Evolutionary conservation across 2,113 vertebrate species (phyloP), one percentile per base, ranked within the genome.

Genomic region (Pedetes capensis): DNA sequence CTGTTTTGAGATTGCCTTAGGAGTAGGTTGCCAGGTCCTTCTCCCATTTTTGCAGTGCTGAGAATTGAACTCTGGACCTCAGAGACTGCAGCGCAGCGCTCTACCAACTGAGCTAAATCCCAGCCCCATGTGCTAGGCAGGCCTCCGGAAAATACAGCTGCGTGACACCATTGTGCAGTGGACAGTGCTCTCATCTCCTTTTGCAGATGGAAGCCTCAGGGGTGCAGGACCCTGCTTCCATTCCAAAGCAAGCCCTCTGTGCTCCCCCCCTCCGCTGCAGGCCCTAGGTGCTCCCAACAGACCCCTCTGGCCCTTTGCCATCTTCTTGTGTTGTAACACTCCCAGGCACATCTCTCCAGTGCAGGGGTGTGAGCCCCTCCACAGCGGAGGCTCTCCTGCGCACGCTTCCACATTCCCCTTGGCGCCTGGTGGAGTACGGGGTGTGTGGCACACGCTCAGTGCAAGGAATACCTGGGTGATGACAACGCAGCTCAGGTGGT

Each of bases 351-450:
- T 27, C 18, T 27, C 27, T 11, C 20, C 8, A 7, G 47, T 0
- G 0, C 34, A 5, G 11, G 3, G 39, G 47, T 11, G 25, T 13
- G 34, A 55, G 59, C 17, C 27, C 2, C 6, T 0, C 5, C 32
- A 68, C 42, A 32, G 61, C 1, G 34, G 22, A 10, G 23, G 2
- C 34, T 57, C 18, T 34, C 5, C 23, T 17, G n/a, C 16, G 3
- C 61, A 20, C 22, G 34, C 37, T 16, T 68, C 25, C 27, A 34
- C 9, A 13, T 4, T 12, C 37, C 18, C 17, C 1, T 0, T 8
- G 66, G 10, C 10, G 47, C 25, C 57, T 0, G 22, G 51, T 9
- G 4, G 25, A 20, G 66, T 29, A 39, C 25, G 6, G 2, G 29
- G 32, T 8, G 13, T 9, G 2, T 6, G 64, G 14, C 10, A 42